Base-by-base conservation (phyloP, 2,888 invertebrate genomes). In the Xestia sexstrigata region DNA sequence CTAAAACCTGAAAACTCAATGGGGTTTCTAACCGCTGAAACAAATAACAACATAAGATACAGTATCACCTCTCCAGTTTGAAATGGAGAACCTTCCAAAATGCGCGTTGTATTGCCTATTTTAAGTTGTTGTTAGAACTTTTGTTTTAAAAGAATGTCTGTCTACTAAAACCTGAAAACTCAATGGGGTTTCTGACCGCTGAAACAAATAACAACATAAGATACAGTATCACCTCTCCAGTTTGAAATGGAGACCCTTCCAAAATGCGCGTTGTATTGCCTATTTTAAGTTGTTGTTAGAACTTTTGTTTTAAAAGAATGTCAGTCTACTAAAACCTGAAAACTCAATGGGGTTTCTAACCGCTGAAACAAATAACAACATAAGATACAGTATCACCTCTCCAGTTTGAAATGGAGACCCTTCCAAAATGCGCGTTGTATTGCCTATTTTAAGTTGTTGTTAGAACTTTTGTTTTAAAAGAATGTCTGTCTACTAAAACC, bases 361-460 rank as follows among this genome's bases (percentile, higher is more conserved):
- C 13, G n/a, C 30, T 30, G 17, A 26, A 60, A 3, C 35, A 35
- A 35, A 35, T 5, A 35, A 35, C 8, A n/a, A 49, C 49, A 49
- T 30, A 60, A 71, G 42, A 72, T n/a, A 15, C 5, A 35, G 26
- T 62, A 49, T 49, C 23, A 11, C 23, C 63, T 52, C 45, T 52
- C 72, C 39, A 72, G 26, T 63, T 45, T 63, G 26, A 35, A 15
- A 47, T 4, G 42, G 42, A 39, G 39, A 52, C 63, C 47, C 65
- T 55, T 75, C 26, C 23, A 75, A 81, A 81, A n/a, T 81, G 15
- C 9, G 13, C n/a, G 13, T 13, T 35, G 30, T 35, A 75, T 42
- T 42, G 30, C 42, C 47, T 15, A 35, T 42, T 42, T 11, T 35
- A 35, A 35, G 35, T 35, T 35, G 35, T 1, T 35, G 35, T 35